Conservation (phyloP, 2,113 vertebrate genomes). For the Tenrec ecaudatus region DNA sequence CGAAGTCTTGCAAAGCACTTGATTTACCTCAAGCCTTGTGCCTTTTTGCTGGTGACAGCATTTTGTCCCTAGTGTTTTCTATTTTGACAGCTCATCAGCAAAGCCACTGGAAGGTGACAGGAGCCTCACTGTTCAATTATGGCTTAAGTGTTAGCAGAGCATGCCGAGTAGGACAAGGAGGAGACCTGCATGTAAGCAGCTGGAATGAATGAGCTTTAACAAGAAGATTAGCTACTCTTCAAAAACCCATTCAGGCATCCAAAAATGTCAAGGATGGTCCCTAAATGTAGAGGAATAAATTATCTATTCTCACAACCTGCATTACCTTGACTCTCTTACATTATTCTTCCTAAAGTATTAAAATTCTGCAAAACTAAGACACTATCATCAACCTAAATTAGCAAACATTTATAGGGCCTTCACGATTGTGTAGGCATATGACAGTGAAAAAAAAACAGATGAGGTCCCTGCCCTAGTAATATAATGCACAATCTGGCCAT, state of each 20-base stretch:
- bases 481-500: background rate
- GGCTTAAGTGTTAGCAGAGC: slow-evolving; percentile 18
- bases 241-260: background rate
- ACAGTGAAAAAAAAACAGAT: background rate
- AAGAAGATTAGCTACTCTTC: background rate
- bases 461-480: background rate
- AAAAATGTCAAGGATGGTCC: background rate
- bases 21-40: background rate
- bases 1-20: background rate
- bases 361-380: background rate
- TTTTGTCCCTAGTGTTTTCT: slow-evolving; percentile 28
- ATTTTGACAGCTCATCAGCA: slow-evolving; percentile 57
- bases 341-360: slow-evolving; percentile 9
- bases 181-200: background rate
- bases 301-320: background rate
- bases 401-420: background rate
- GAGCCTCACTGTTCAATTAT: slow-evolving; percentile 48
- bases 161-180: background rate
- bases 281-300: background rate
- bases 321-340: background rate
- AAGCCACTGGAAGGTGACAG: slow-evolving; percentile 26
- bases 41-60: background rate
- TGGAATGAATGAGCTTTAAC: background rate
- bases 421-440: background rate
- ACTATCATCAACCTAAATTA: too few species aligned